Base-by-base conservation (phyloP, 1,140 invertebrate genomes). In the Drosophila aff. region DNA sequence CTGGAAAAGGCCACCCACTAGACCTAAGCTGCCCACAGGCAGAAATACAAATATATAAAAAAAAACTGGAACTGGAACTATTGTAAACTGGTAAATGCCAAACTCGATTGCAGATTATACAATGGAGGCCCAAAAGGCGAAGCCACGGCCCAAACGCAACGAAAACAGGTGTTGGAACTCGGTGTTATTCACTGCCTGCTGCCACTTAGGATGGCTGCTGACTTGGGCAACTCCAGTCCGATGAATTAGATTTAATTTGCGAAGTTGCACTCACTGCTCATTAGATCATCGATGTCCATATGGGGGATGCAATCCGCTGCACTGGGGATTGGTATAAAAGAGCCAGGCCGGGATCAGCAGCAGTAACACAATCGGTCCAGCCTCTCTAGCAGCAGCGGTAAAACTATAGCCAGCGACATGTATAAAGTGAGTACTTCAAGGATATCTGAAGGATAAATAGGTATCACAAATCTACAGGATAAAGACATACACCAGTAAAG, bases 241-340 rank as follows among this genome's bases (percentile, higher is more conserved):
- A 26, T 40, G 36, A 63, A 59, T 43, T 59, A 55, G 47, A 79
- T 40, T 47, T 43, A 69, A 62, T 69, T 72, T 44, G 21, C 33
- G 4, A 38, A 16, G 33, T 71, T 47, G 59, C 44, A 55, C 64
- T 52, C 49, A 18, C 49, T 33, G 52, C 21, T 62, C 68, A 82
- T 85, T 85, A 86, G 83, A 82, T 86, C 82, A 86, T 67, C 82
- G 76, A 73, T 46, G 49, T 41, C 55, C 82, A 68, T 68, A 62
- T 55, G 64, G 28, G 79, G 76, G 44, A 55, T 67, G 60, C 50
- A 75, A 53, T 57, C 28, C 52, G 41, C 10, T 62, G 55, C 50
- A 61, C 58, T 75, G 38, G 40, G 31, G 8, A 53, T 31, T 43
- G 49, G 59, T 87, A 87, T 87, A 87, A 80, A 87, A 87, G 80